Evolutionary conservation across 2,888 invertebrate species (phyloP), one percentile per base, ranked within the genome.

Genomic region (Phortica okadai): DNA sequence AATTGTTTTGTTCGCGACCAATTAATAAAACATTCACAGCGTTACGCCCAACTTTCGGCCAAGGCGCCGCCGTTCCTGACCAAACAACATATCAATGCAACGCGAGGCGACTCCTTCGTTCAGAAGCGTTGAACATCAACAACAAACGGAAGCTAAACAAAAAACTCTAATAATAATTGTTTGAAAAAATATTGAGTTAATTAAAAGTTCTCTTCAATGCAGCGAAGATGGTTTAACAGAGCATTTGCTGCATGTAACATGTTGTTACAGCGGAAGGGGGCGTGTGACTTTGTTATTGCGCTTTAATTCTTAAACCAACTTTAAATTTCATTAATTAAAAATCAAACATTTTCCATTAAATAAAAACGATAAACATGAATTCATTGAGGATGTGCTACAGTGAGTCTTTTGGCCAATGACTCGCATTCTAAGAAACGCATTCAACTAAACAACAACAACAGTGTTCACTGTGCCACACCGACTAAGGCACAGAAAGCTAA

Each of bases 401-500:
- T 74, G 41, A 56, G 72, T 33, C 54, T 56, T 10, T 14, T 45
- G 67, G 44, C 44, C 25, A 64, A 33, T 11, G 59, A 59, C 59
- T 41, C 56, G 56, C 14, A 7, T 25, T 11, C 25, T 16, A 73
- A 42, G 76, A 72, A 77, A 84, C 73, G 73, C 73, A 16, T 7
- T 21, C 8, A 8, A 8, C 64, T 62, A 8, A 62, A 11, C 64
- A 64, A 11, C 33, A 6, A 6, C 7, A 33, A 50, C 50, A 11
- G 6, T 14, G 10, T 10, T 45, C 45, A 45, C 45, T 8, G 6
- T 6, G 50, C 50, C 50, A 50, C 50, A 33, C 33, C 1, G 4
- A 50, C 14, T 50, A 8, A 8, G 14, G 14, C 50, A 50, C 50
- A 50, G 14, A 3, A 6, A 14, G 14, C 50, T 50, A 2, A 50